A percentile compares a stretch with the other conserved stretches of the same genome.
These are phyloP conservation scores for Balanococcus diminutus DNA, from an alignment of 2,888 invertebrate genomes.

Conservation along the genomic window DNA sequence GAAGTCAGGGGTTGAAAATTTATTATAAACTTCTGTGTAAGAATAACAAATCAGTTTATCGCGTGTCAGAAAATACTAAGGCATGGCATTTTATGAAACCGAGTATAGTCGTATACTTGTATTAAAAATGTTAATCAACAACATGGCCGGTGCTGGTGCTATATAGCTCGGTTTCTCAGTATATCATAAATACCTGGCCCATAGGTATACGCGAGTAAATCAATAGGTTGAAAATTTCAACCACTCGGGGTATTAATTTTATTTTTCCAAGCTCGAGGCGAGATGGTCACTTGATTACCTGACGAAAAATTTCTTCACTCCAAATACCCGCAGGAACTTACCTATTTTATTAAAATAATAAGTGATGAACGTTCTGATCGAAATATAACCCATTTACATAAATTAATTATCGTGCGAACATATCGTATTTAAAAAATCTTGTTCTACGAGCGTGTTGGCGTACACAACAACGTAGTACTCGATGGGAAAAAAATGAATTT, in stretches of 20 bases:
- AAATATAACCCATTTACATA: background rate
- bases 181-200: background rate
- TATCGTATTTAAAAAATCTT: background rate
- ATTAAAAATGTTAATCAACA: constrained; percentile 31
- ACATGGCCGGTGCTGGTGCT: background rate
- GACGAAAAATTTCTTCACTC: background rate
- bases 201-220: background rate
- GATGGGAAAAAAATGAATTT: background rate
- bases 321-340: background rate
- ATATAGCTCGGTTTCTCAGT: background rate
- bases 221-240: background rate
- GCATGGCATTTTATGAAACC: constrained; percentile 31
- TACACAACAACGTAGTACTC: background rate
- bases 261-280: background rate
- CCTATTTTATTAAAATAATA: background rate
- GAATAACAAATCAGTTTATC: constrained; percentile 27
- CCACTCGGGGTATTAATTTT: background rate
- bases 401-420: background rate
- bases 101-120: constrained; percentile 8
- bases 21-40: constrained; percentile 13
- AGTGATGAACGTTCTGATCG: background rate
- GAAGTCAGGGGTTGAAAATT: background rate
- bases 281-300: background rate
- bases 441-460: background rate
- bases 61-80: constrained; percentile 21